Percentiles rank a stretch among this genome's conserved stretches.
phyloP scores from a whole-genome alignment of 2,888 invertebrate genomes.

The Stenoptilia bipunctidactyla region DNA sequence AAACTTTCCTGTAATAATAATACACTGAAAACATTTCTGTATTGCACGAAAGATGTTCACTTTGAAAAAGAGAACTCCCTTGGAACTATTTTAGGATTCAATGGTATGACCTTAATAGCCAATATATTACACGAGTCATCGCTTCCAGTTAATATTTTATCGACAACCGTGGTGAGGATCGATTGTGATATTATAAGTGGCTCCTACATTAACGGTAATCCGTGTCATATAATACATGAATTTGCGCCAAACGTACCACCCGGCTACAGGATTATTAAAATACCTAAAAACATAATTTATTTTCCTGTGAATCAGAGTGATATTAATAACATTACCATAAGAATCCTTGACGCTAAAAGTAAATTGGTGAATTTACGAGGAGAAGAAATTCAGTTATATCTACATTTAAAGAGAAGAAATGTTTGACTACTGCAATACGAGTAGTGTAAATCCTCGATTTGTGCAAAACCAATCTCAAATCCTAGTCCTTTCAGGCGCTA shows the following conservation, averaged over 20 bases:
- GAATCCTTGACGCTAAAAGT: conserved; percentile 7
- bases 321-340: conserved; percentile 3
- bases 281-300: too few relatives aligned
- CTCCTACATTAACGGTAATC: conserved; percentile 15
- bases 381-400: conserved; percentile 10
- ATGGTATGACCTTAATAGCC: conserved; percentile 6
- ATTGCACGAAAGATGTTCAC: conserved; percentile 7
- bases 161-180: conserved; percentile 6
- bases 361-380: conserved; percentile 9
- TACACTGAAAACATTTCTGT: conserved; percentile 18
- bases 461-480: not conserved
- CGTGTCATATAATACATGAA: conserved; percentile 27
- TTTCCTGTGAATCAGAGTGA: not conserved
- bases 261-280: too few relatives aligned
- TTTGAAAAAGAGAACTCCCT: conserved; percentile 5
- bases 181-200: conserved; percentile 16
- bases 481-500: not conserved
- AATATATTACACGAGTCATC: conserved; percentile 19
- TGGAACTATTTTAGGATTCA: conserved; percentile 8
- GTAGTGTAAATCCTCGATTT: not conserved
- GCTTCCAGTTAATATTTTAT: conserved; percentile 16
- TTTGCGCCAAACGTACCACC: too few relatives aligned
- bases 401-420: conserved; percentile 8
- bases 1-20: conserved; percentile 20
- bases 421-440: conserved; percentile 7